Evolutionary conservation across 2,888 invertebrate species (phyloP).

Genomic region (Anthophora plumipes): DNA sequence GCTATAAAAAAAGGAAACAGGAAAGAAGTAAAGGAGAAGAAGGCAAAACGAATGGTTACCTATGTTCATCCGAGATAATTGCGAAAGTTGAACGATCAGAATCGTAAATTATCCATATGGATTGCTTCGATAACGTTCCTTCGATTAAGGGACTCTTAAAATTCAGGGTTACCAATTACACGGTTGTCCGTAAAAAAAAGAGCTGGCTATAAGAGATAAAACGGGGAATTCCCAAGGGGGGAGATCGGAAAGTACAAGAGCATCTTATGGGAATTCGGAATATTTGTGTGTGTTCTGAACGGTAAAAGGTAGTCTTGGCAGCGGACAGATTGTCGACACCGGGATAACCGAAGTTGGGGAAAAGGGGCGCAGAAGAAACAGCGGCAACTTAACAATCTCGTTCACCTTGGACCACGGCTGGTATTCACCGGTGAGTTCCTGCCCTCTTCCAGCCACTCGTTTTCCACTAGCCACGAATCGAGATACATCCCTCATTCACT

Average conservation of each 20-base stretch:
- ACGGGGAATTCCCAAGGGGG: background rate
- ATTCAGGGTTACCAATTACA: background rate
- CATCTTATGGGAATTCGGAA: background rate
- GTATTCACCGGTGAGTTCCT: constrained; percentile 5
- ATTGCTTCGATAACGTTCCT: too few relatives aligned
- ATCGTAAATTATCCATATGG: too few relatives aligned
- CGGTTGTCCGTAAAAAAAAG: background rate
- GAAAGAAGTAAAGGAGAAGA: too few relatives aligned
- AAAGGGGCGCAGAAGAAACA: constrained; percentile 16
- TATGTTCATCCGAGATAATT: too few relatives aligned
- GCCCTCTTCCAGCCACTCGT: background rate
- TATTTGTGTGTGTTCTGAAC: background rate
- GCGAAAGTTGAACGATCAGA: too few relatives aligned
- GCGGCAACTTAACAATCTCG: constrained; percentile 59
- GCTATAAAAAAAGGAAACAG: too few relatives aligned
- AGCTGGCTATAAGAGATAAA: too few relatives aligned
- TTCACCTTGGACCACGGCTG: constrained; percentile 68
- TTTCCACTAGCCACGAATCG: background rate
- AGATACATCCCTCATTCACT: constrained; percentile 4
- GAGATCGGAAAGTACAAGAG: background rate
- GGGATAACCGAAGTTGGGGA: background rate
- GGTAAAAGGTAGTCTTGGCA: background rate
- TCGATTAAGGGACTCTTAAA: too few relatives aligned
- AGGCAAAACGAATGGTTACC: too few relatives aligned
- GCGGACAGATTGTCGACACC: background rate